Evolutionary conservation across 2,888 invertebrate species (phyloP).

Genomic region (Eupithecia vulgata): DNA sequence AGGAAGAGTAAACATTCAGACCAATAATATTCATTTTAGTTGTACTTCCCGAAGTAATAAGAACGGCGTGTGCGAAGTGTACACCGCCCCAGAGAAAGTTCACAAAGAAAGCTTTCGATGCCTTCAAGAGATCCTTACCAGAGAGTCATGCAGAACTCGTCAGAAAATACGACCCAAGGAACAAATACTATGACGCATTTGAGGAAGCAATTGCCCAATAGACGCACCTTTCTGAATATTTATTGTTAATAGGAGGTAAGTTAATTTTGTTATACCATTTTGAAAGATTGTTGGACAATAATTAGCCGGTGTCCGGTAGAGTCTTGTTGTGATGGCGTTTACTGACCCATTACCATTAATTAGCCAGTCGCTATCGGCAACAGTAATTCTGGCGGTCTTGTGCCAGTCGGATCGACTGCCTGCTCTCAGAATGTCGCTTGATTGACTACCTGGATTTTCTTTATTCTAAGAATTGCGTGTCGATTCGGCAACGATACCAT

Average conservation of each 20-base stretch:
- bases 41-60: conserved; percentile 63
- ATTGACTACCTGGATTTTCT: too few relatives aligned
- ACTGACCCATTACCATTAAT: neutral
- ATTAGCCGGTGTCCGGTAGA: neutral
- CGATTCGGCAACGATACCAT: neutral
- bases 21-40: conserved; percentile 43
- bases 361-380: neutral
- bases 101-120: conserved; percentile 84
- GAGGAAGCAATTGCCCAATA: conserved; percentile 70
- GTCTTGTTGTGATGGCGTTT: neutral
- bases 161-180: conserved; percentile 87
- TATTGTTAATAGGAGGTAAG: conserved; percentile 40
- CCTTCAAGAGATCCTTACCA: conserved; percentile 85
- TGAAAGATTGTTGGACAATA: neutral
- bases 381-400: neutral
- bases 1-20: neutral
- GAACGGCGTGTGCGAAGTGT: conserved; percentile 65
- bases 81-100: conserved; percentile 78
- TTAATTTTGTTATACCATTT: neutral
- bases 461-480: too few relatives aligned
- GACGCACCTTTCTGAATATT: conserved; percentile 26
- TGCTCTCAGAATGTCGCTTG: neutral
- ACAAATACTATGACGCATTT: conserved; percentile 72
- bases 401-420: neutral
- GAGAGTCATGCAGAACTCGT: conserved; percentile 85